A percentile compares a stretch with the other conserved stretches of the same genome.
Conservation (phyloP, 2,113 vertebrate genomes). For the Corythaixoides concolor region DNA sequence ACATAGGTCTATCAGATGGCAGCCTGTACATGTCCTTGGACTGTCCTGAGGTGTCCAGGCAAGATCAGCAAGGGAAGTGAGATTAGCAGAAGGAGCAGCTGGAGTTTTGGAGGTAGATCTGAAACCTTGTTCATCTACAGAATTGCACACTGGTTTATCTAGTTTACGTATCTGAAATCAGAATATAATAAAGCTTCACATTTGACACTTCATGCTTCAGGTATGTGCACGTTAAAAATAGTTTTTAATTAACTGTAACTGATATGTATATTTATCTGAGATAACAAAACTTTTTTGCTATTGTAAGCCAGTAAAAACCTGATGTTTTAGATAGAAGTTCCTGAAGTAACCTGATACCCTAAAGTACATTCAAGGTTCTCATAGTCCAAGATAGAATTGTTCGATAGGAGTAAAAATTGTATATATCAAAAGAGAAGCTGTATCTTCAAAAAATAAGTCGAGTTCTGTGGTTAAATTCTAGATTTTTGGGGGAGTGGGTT, state of each 20-base stretch:
- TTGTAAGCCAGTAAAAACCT: neutral
- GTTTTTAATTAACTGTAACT: neutral
- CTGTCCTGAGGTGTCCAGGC: neutral
- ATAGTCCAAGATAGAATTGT: neutral
- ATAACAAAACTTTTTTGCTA: neutral
- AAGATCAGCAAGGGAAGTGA: neutral
- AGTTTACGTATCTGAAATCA: neutral
- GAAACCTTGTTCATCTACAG: neutral
- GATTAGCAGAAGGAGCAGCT: neutral
- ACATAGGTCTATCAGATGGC: neutral
- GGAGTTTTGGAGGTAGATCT: neutral
- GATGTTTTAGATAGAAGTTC: neutral
- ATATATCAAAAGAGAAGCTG: neutral
- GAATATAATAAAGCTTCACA: neutral
- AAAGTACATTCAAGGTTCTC: neutral
- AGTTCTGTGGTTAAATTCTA: neutral
- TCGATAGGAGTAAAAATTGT: neutral
- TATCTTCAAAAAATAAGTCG: neutral
- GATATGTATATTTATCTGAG: neutral
- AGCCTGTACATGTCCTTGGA: neutral
- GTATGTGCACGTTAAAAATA: neutral
- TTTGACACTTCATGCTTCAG: neutral
- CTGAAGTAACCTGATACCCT: neutral
- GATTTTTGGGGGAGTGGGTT: rapidly evolving
- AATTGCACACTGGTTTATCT: neutral